phyloP scores from a whole-genome alignment of 1,140 invertebrate species.

The Atta texana region DNA sequence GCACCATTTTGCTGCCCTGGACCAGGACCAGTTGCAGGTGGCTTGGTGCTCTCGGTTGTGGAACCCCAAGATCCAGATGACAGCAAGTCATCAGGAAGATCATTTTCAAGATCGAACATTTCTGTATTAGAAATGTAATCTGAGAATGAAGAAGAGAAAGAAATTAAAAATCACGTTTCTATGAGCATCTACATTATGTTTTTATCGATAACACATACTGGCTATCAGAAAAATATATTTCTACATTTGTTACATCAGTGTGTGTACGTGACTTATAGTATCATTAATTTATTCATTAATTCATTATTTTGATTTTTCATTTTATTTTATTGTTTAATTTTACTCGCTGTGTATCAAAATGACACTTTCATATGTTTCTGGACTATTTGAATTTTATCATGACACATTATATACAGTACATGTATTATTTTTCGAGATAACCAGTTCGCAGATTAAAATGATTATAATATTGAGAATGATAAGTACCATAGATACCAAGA shows the following conservation, averaged over 20 bases:
- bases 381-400: background rate
- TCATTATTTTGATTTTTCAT: background rate
- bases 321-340: background rate
- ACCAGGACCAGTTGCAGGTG: slow-evolving; percentile 91
- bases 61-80: slow-evolving; percentile 90
- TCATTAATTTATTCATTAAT: no score
- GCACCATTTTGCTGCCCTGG: slow-evolving; percentile 92
- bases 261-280: background rate
- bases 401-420: background rate
- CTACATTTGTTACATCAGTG: background rate
- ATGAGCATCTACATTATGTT: background rate
- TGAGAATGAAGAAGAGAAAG: slow-evolving; percentile 73
- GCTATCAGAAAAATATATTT: slow-evolving; percentile 68
- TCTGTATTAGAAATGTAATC: slow-evolving; percentile 91
- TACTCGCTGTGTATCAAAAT: background rate
- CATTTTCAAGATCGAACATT: slow-evolving; percentile 95
- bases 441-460: slow-evolving; percentile 56
- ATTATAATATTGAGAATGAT: slow-evolving; percentile 64
- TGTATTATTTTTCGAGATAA: slow-evolving; percentile 65
- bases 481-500: slow-evolving; percentile 83
- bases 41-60: slow-evolving; percentile 88
- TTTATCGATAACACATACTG: slow-evolving; percentile 51
- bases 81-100: slow-evolving; percentile 96
- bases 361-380: background rate
- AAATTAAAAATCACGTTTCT: slow-evolving; percentile 5